These are phyloP conservation scores for Noctua comes DNA, from an alignment of 2,888 invertebrate species.

Conservation along the genomic window DNA sequence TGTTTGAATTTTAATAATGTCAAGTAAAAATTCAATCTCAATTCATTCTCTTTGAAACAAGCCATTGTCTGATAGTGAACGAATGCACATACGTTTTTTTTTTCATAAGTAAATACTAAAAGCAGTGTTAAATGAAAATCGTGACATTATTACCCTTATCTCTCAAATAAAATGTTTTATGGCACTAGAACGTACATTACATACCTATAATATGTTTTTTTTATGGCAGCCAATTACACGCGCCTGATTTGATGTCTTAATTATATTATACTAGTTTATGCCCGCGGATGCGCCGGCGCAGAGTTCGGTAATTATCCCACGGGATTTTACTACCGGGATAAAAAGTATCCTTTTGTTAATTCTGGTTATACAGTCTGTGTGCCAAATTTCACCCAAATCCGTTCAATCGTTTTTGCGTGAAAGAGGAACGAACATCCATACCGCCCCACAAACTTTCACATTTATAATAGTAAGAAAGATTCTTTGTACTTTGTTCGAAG, in stretches of 20 bases:
- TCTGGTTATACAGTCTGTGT: too few species aligned
- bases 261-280: not conserved
- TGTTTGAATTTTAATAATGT: too few species aligned
- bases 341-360: too few species aligned
- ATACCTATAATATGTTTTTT: slow-evolving; percentile 10
- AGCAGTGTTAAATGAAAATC: slow-evolving; percentile 12
- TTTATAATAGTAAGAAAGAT: too few species aligned
- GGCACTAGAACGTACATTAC: not conserved
- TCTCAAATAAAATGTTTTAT: slow-evolving; percentile 14
- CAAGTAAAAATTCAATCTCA: not conserved
- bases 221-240: slow-evolving; percentile 14
- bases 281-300: too few species aligned
- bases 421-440: too few species aligned
- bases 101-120: not conserved
- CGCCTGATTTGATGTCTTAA: slow-evolving; percentile 28
- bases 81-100: not conserved
- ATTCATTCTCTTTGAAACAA: not conserved
- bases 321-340: too few species aligned
- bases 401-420: too few species aligned
- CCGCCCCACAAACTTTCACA: too few species aligned
- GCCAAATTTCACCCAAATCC: too few species aligned
- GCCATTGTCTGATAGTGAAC: not conserved
- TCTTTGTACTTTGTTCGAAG: too few species aligned
- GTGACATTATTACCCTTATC: slow-evolving; percentile 27
- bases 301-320: too few species aligned